Evolutionary conservation across 2,797 vertebrate genomes (phyloP), one percentile per base, ranked within the genome.

Genomic region (Thripadectes ignobilis): DNA sequence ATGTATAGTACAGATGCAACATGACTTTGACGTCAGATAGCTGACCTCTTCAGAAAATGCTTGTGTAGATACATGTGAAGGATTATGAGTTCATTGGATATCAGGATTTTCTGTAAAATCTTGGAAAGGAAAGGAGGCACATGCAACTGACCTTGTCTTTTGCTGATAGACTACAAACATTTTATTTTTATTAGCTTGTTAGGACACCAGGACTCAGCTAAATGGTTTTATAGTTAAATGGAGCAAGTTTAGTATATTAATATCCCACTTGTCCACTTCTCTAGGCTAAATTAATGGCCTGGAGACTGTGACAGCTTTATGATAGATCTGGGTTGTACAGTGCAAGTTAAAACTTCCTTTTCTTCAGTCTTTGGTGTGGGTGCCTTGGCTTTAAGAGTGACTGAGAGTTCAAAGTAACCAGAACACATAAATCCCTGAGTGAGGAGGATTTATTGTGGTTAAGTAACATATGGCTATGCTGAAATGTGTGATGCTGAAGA

Each of bases 121-220:
- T 45, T 74, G 38, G 9, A 62, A 88, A 72, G 27, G 16, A 89
- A 73, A 89, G 10, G 13, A 85, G 45, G 55, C 12, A 45, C 9
- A 38, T 43, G 43, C 26, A 90, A 58, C 26, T 86, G 77, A 95
- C 93, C 77, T 94, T 94, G 68, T 66, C 43, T 75, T 75, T 88
- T 93, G 75, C 43, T 68, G 65, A 69, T 26, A 78, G 49, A 58
- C 9, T 68, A 41, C 66, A 94, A 91, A 77, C n/a, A n/a, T 86
- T 68, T 90, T 89, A 73, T 77, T 96, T 94, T 95, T 92, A 93
- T 92, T 92, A 94, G n/a, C 62, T 94, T 95, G 43, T 91, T 87
- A 95, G 58, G 51, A 75, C 61, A 80, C 18, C 2, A 7, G 29
- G 75, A 75, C 69, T 88, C 52, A 68, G 39, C 69, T 88, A 93